phyloP scores from a whole-genome alignment of 2,113 vertebrate genomes.

The Mystacornis crossleyi region DNA sequence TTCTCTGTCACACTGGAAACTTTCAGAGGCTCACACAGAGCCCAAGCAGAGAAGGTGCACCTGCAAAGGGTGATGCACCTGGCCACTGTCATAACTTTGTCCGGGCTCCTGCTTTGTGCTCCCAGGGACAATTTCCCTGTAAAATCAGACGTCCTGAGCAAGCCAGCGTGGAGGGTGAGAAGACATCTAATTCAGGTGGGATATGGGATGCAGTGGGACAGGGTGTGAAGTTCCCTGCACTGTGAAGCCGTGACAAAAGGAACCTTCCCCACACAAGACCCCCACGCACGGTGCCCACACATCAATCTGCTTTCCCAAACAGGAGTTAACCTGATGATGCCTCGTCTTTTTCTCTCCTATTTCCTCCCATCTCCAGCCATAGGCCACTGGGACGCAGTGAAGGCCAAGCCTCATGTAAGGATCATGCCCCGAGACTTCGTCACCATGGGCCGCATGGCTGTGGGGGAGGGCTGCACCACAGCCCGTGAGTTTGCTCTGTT shows the following conservation, averaged over 20 bases:
- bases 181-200: neutral
- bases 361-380: slow-evolving; percentile 70
- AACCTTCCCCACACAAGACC: neutral
- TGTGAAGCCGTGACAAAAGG: neutral
- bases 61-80: neutral
- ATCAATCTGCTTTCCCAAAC: neutral
- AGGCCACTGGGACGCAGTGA: slow-evolving; percentile 77
- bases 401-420: neutral
- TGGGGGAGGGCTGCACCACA: slow-evolving; percentile 79
- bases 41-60: neutral
- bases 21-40: neutral
- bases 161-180: neutral
- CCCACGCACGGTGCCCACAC: fast-evolving
- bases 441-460: slow-evolving; percentile 78
- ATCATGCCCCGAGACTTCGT: slow-evolving; percentile 73
- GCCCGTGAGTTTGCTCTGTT: slow-evolving; percentile 79
- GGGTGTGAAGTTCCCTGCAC: neutral
- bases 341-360: neutral
- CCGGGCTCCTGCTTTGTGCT: neutral
- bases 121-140: neutral
- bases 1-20: neutral
- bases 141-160: neutral
- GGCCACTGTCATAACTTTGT: neutral
- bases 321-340: fast-evolving
- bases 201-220: neutral